Evolutionary conservation across 2,113 vertebrate species (phyloP).

Genomic region (Alces alces): DNA sequence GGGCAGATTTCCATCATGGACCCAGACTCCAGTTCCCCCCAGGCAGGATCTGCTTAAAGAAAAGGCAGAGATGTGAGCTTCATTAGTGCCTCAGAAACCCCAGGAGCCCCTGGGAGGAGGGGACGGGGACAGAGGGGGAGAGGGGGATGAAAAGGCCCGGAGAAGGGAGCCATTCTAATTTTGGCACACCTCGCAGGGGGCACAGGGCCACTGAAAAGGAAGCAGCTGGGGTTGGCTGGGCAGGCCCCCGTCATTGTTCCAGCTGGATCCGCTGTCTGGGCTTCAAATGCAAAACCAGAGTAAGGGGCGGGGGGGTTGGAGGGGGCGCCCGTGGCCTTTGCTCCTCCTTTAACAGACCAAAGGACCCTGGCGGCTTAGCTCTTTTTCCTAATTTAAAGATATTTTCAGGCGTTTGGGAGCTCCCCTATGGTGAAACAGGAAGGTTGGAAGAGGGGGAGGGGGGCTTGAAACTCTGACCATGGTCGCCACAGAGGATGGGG

Average conservation of each 20-base stretch:
- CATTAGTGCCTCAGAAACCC: constrained; percentile 50
- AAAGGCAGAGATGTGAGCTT: background rate
- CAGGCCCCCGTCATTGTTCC: constrained; percentile 27
- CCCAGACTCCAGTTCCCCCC: background rate
- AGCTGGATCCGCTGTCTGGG: constrained; percentile 1
- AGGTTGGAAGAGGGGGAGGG: constrained; percentile 28
- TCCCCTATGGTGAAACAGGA: constrained; percentile 63
- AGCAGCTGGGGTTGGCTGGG: constrained; percentile 50
- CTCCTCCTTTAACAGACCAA: constrained; percentile 70
- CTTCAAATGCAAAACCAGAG: constrained; percentile 62
- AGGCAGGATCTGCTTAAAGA: background rate
- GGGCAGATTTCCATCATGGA: background rate
- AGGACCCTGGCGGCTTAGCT: constrained; percentile 66
- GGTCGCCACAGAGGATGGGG: background rate
- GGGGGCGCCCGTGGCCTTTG: constrained; percentile 61
- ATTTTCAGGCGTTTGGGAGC: constrained; percentile 66
- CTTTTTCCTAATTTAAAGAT: constrained; percentile 76
- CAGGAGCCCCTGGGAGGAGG: background rate
- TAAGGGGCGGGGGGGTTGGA: background rate
- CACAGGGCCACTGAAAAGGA: constrained; percentile 45
- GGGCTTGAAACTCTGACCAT: constrained; percentile 45
- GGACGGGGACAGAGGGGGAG: background rate
- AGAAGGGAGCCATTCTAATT: constrained; percentile 66
- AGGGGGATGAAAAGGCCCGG: constrained; percentile 48
- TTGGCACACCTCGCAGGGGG: constrained; percentile 58